Evolutionary conservation across 2,888 invertebrate genomes (phyloP), one percentile per base, ranked within the genome.

Genomic region (Antheraea yamamai): DNA sequence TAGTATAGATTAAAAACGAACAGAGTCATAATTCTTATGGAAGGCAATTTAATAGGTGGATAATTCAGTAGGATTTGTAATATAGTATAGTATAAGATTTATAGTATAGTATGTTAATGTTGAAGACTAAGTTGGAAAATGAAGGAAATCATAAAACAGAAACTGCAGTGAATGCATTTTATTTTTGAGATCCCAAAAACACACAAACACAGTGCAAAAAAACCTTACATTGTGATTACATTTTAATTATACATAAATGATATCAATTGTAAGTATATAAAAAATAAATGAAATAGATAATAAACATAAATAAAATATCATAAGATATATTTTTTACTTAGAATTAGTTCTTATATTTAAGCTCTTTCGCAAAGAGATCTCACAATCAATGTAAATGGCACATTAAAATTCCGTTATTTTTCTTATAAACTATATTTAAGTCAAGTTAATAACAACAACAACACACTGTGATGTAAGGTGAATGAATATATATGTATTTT

Each of bases 171-270:
- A 90, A 89, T 91, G 92, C 87, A 89, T 90, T 92, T 92, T 93
- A 92, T 94, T 95, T 93, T 93, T 93, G 95, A 94, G 94, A 95
- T 95, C 94, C 92, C 95, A 95, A 95, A 95, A 95, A 95, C 94
- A 93, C 94, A 91, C 92, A 91, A 92, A 94, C 92, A 92, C 90
- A 84, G 92, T 92, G 93, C 91, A 91, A 85, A 84, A 79, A 82
- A 81, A 76, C 83, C 82, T 83, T 77, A 70, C 82, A 82, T 81
- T 79, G 79, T 81, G 80, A 78, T 81, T 82, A 78, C 75, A 82
- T 81, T 81, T 82, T 80, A 78, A 74, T 77, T 78, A 80, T 81
- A 80, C 76, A 80, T 77, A 80, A 77, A 81, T 76, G 76, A 76
- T 77, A 80, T 78, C 81, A 79, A 79, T 81, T 77, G 79, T 78